Evolutionary conservation across 2,797 vertebrate species (phyloP).

Genomic region (Myotis myotis): DNA sequence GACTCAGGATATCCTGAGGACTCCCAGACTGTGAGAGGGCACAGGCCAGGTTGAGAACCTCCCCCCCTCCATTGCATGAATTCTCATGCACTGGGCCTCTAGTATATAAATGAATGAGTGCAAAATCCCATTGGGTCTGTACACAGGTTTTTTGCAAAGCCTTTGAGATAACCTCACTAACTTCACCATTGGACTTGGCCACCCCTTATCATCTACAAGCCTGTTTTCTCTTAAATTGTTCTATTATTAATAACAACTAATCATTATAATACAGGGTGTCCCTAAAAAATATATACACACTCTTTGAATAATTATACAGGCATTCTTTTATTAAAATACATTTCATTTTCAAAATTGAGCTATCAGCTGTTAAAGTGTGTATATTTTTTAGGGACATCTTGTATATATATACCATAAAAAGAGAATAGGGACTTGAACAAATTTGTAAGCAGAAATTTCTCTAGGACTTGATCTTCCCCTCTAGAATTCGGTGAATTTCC

Average conservation of each 20-base stretch:
- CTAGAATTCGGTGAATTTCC: background rate
- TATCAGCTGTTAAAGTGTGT: no score
- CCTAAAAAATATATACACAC: no score
- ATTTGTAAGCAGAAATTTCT: conserved; percentile 19
- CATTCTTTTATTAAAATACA: no score
- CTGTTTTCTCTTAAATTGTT: conserved; percentile 58
- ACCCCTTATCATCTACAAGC: conserved; percentile 58
- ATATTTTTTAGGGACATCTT: no score
- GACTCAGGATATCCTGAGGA: no score
- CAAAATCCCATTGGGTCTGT: conserved; percentile 61
- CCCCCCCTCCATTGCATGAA: no score
- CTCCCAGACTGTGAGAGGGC: no score
- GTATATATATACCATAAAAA: background rate
- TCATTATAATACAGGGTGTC: background rate
- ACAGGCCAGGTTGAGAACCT: no score
- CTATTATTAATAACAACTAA: background rate
- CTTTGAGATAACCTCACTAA: conserved; percentile 55
- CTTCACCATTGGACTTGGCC: conserved; percentile 42
- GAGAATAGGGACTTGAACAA: background rate
- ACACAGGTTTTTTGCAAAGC: conserved; percentile 62
- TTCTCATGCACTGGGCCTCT: no score
- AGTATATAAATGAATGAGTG: conserved; percentile 70
- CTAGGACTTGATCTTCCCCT: background rate
- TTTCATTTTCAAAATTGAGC: no score
- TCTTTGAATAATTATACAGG: no score